Evolutionary conservation across 2,888 invertebrate genomes (phyloP).

Genomic region (Lottia gigantea): DNA sequence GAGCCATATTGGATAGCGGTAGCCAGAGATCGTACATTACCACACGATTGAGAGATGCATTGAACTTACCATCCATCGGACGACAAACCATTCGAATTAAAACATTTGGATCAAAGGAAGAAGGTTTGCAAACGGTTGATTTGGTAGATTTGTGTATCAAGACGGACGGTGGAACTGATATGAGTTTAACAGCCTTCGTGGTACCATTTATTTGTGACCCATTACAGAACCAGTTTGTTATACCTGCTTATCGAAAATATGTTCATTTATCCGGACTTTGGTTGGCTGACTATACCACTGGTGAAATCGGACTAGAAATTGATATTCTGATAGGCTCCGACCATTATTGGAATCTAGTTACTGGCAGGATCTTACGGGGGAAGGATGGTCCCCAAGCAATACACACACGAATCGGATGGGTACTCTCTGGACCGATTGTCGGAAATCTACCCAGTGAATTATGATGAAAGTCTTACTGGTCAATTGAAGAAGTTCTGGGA

Average conservation of each 20-base stretch:
- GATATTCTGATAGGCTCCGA: neutral
- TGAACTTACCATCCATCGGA: neutral
- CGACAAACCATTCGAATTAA: neutral
- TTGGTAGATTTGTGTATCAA: neutral
- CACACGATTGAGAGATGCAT: neutral
- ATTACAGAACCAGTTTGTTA: neutral
- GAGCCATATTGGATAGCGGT: neutral
- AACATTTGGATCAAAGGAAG: neutral
- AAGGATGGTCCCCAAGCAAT: neutral
- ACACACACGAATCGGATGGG: neutral
- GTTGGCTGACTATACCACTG: neutral
- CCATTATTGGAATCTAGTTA: neutral
- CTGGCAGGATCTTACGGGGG: neutral
- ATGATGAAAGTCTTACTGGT: neutral
- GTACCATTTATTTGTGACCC: neutral
- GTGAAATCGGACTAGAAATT: neutral
- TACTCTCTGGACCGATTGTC: neutral
- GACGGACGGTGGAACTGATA: neutral
- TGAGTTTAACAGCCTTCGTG: neutral
- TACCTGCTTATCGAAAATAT: neutral
- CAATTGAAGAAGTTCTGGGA: constrained; percentile 1
- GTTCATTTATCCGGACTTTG: neutral
- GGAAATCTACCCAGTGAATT: neutral
- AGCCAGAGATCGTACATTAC: neutral
- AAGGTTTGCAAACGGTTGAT: neutral